phyloP scores from a whole-genome alignment of 1,140 invertebrate genomes.

The Drosophila tsacasi region DNA sequence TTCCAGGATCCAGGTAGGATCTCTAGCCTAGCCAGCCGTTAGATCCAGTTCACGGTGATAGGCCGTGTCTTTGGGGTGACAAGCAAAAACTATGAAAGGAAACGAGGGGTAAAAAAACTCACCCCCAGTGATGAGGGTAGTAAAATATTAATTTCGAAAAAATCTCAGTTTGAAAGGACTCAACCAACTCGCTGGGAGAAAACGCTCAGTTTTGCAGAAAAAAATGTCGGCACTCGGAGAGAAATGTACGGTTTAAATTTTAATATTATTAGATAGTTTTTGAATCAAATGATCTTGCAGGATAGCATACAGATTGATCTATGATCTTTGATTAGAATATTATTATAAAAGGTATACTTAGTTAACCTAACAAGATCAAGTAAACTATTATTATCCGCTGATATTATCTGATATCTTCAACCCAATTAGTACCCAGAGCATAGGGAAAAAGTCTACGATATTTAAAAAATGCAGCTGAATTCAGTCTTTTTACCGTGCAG shows the following conservation, averaged over 20 bases:
- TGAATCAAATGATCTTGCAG: too few relatives aligned
- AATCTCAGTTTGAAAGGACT: slow-evolving; percentile 25
- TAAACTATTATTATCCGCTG: not conserved
- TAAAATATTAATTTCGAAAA: slow-evolving; percentile 12
- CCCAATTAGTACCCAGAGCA: not conserved
- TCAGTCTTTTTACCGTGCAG: slow-evolving; percentile 25
- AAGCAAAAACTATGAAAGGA: slow-evolving; percentile 9
- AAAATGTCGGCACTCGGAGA: slow-evolving; percentile 28
- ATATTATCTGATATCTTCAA: not conserved
- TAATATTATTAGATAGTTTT: not conserved
- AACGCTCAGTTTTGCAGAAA: slow-evolving; percentile 3
- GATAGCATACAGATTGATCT: not conserved
- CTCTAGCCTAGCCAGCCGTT: slow-evolving; percentile 41
- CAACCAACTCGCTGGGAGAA: slow-evolving; percentile 40
- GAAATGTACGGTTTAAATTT: not conserved
- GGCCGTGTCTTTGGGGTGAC: slow-evolving; percentile 51
- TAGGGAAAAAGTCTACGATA: not conserved
- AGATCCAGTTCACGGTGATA: slow-evolving; percentile 56
- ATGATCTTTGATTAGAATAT: not conserved
- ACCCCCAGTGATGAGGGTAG: slow-evolving; percentile 62
- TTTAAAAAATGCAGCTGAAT: not conserved
- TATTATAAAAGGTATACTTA: not conserved
- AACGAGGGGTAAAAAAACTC: slow-evolving; percentile 38
- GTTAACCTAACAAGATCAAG: too few relatives aligned
- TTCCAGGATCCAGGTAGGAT: slow-evolving; percentile 59